Conservation (phyloP, 2,113 vertebrate species). For the Tringa solitaria region DNA sequence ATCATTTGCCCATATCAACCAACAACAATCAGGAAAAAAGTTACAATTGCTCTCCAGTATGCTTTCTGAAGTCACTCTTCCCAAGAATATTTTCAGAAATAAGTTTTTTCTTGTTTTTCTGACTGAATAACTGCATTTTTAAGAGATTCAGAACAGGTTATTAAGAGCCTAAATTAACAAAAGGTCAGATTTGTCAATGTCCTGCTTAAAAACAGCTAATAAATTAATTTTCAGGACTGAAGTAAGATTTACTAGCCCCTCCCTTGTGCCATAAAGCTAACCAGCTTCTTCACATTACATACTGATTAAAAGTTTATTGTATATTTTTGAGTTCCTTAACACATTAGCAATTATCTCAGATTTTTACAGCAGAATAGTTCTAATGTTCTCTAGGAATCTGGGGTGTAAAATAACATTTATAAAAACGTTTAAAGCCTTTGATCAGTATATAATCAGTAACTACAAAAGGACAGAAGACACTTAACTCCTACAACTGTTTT, state of each 20-base stretch:
- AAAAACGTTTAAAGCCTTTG: background rate
- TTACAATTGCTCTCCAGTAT: background rate
- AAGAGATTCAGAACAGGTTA: background rate
- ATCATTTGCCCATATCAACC: background rate
- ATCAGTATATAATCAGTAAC: background rate
- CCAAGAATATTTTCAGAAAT: background rate
- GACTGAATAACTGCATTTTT: background rate
- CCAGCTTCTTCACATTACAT: background rate
- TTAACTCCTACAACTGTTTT: background rate
- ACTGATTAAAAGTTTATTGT: background rate
- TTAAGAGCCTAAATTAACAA: background rate
- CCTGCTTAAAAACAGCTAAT: background rate
- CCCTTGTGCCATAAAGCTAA: background rate
- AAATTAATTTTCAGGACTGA: background rate
- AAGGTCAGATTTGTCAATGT: background rate
- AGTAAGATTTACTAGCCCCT: background rate
- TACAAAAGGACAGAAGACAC: background rate
- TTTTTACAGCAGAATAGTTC: background rate
- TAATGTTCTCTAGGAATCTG: background rate
- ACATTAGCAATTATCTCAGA: background rate
- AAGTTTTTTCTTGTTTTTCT: background rate
- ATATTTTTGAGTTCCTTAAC: background rate
- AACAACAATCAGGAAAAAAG: background rate
- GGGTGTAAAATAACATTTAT: background rate
- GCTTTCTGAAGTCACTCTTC: background rate